Percentiles rank a stretch among this genome's conserved stretches.
Evolutionary conservation across 2,888 invertebrate genomes (phyloP).

Genomic region (Melinopterus prodromus): DNA sequence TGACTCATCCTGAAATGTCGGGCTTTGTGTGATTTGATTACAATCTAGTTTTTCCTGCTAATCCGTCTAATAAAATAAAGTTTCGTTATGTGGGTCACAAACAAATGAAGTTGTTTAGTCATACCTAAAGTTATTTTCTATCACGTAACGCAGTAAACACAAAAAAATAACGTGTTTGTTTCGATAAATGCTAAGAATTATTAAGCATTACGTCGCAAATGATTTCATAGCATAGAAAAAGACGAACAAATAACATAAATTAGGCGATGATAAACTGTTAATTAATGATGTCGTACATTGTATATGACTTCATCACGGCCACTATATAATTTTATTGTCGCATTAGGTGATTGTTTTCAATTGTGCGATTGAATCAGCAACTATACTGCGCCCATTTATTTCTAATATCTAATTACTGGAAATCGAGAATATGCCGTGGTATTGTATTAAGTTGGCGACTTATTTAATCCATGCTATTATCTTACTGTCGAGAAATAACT

Average conservation of each 20-base stretch:
- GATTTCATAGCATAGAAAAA: background rate
- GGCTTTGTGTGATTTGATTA: background rate
- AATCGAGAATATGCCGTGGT: background rate
- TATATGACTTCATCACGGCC: background rate
- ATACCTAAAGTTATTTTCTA: background rate
- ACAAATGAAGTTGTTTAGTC: background rate
- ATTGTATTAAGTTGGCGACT: background rate
- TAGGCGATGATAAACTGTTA: background rate
- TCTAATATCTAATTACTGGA: background rate
- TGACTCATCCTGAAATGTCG: background rate
- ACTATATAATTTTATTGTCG: background rate
- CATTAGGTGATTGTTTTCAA: background rate
- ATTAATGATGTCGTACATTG: background rate
- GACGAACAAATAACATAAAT: background rate
- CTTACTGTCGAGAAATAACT: background rate
- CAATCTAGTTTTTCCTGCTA: background rate
- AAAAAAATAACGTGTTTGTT: background rate
- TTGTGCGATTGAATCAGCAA: background rate
- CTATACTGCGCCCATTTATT: background rate
- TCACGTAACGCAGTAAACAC: no score
- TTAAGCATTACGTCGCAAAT: background rate
- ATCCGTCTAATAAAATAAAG: background rate
- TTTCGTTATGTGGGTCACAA: background rate
- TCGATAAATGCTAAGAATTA: background rate
- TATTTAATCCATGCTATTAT: background rate